Percentiles rank a stretch among this genome's conserved stretches.
These are phyloP conservation scores for Maccullochella peelii DNA, from an alignment of 2,113 vertebrate genomes.

Conservation along the genomic window DNA sequence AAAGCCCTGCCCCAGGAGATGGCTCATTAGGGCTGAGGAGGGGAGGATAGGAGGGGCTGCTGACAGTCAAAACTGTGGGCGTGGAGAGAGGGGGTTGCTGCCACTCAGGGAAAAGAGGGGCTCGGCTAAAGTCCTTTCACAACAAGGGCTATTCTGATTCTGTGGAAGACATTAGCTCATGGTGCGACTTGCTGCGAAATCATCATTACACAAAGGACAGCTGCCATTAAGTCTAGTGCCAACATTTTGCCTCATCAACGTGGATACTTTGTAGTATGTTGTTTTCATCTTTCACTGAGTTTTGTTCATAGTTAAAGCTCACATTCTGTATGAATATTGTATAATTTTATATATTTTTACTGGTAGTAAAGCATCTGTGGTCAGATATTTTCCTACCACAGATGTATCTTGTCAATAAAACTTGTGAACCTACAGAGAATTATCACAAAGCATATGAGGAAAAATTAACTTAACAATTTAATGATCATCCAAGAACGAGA, in stretches of 20 bases:
- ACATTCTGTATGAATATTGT: neutral
- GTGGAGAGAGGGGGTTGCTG: conserved; percentile 57
- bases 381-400: neutral
- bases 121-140: conserved; percentile 57
- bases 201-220: conserved; percentile 63
- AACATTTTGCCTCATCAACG: conserved; percentile 28
- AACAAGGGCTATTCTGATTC: conserved; percentile 59
- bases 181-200: conserved; percentile 51
- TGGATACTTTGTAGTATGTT: neutral
- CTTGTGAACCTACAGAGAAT: conserved; percentile 3
- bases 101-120: conserved; percentile 64
- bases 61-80: conserved; percentile 74
- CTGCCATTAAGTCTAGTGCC: conserved; percentile 44
- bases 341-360: neutral
- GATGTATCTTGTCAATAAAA: neutral
- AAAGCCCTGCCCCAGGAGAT: conserved; percentile 86
- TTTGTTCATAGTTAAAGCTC: conserved; percentile 3
- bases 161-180: conserved; percentile 62
- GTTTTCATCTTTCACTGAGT: neutral
- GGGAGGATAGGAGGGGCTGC: conserved; percentile 62
- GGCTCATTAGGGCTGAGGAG: conserved; percentile 87
- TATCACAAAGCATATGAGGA: conserved; percentile 23
- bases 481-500: conserved; percentile 68
- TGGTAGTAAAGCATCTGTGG: too few relatives aligned
- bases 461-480: conserved; percentile 66